Base-by-base conservation (phyloP, 92 coral and sea anemone species). In the Bergia sp. region DNA sequence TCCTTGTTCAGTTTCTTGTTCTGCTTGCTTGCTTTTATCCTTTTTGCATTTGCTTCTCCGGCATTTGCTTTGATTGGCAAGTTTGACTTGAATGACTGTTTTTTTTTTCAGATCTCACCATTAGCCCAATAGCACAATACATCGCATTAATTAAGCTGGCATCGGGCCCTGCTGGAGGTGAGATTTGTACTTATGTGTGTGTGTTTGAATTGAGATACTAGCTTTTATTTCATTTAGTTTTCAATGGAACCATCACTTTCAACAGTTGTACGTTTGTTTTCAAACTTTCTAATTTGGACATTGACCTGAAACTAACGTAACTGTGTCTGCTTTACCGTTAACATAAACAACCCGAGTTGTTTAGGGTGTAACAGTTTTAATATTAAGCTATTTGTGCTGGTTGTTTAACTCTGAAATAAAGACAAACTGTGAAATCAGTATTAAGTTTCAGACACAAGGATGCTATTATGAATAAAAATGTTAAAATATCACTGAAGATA, bases 111-210 rank as follows among this genome's bases (percentile, higher is more conserved):
- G 96, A 93, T 77, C 87, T 92, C 20, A 74, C 93, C 29, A 53
- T 90, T 44, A 88, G 90, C 53, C 89, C 98, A 9, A 38, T 97
- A 73, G 95, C 92, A 23, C 91, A 93, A 61, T 97, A 97, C 86
- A 92, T 97, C 9, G 91, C 93, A 37, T 90, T 97, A 37, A 88
- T 93, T 39, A 90, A 89, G 86, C 95, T 94, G 73, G 98, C 99
- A 12, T 93, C 96, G 3, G 79, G 89, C 73, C 95, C 97, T 8
- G 93, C 93, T 37, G 99, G 99, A 93, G 96, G 96, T 91, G 82
- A 61, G 86, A 71, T 45, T 20, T 45, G 7, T 71, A 2, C n/a
- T 23, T 43, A 15, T 6, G 40, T 39, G 20, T 18, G 3, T 37
- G 40, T 39, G 20, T 18, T 2, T 37, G 16, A 12, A 10, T n/a